Base-by-base conservation (phyloP, 2,888 invertebrate species). In the Leuctra nigra region DNA sequence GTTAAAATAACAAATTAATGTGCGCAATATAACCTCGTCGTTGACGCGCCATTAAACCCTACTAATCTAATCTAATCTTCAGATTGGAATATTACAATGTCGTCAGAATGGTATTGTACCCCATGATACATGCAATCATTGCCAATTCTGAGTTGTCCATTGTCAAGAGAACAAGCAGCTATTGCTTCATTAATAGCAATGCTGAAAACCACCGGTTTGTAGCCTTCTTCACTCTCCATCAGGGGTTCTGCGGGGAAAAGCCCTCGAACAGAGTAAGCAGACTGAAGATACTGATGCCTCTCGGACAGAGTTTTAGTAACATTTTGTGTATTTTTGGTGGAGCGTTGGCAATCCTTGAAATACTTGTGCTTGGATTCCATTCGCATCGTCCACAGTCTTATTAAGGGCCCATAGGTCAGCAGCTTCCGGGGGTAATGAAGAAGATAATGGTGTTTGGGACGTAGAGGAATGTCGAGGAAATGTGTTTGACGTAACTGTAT, bases 371-470 rank as follows among this genome's bases (percentile, higher is more conserved):
- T 55, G 7, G 44, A 44, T 33, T 55, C 55, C 41, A 55, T 44
- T 33, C 47, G 14, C 55, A 47, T 55, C 11, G 55, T 55, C 55
- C 55, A 55, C 24, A 41, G 16, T 25, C 46, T n/a, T 18, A 55
- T 55, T 9, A 47, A n/a, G 2, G 55, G 47, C 11, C 55, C 55
- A 47, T 47, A 55, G 25, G 46, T 14, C 9, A 23, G 25, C 13
- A 47, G 23, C 13, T 47, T 20, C 18, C 33, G 33, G 14, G 55
- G 29, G n/a, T 55, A 55, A 23, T 55, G 55, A 11, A 18, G 14
- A 18, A 55, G 47, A 33, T 33, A 55, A 33, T 55, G 47, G 23
- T 55, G 55, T 14, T 55, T 55, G 18, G 55, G 55, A 16, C 55
- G 25, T 14, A 55, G 33, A 18, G 20, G 44, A 9, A 33, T 20